Evolutionary conservation across 2,113 vertebrate genomes (phyloP), one percentile per base, ranked within the genome.

Genomic region (Tursiops truncatus): DNA sequence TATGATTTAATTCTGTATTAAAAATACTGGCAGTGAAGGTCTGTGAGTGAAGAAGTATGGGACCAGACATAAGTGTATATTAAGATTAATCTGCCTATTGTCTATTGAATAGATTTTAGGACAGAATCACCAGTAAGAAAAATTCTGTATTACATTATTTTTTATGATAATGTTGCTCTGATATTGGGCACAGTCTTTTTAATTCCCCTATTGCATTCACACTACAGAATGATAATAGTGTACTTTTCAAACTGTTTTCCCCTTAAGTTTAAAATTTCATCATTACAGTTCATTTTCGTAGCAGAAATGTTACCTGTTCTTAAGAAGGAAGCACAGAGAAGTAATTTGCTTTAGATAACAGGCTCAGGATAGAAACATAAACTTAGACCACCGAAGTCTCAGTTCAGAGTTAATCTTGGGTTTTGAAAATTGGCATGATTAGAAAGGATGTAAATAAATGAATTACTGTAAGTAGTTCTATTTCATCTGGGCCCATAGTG

Each of bases 391-490:
- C 60, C 31, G 23, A 58, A 91, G 20, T 67, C 47, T 74, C 60
- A 14, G 13, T n/a, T 94, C 67, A 74, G 87, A 85, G 25, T 65
- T 95, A 71, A 73, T 50, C 38, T 74, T 83, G 21, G 28, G 1
- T 73, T 92, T 88, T 92, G 31, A 73, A 96, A 88, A 58, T 38
- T 94, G 70, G 44, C 53, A 88, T 53, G 77, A 65, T 82, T 76
- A 74, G 31, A 88, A 15, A 88, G 17, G 53, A 76, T 70, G 12
- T 86, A 94, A 91, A 26, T 53, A 60, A 1, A 44, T 94, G 28
- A 77, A 12, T 86, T 89, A 36, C 6, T 47, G 11, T 74, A 13
- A 33, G 47, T 79, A 26, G 12, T 79, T 41, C 71, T 67, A 0
- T 65, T n/a, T 56, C 36, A 20, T 79, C 56, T 80, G 58, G 36